Evolutionary conservation across 2,888 invertebrate genomes (phyloP).

Genomic region (Mechanitis mazaeus): DNA sequence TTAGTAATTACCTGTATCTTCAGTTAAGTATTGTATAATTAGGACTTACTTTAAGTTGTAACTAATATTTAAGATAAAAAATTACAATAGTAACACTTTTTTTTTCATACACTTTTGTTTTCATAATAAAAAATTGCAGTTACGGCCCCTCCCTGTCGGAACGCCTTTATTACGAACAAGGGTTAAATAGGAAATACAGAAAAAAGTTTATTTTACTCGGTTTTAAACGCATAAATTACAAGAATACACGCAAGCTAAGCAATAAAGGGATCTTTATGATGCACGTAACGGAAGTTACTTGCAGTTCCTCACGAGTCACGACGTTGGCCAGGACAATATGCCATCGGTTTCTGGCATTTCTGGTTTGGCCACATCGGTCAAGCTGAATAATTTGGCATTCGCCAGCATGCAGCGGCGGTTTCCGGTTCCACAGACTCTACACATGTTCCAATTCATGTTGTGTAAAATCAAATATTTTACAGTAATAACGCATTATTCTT

Average conservation of each 20-base stretch:
- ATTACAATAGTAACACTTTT: too few species aligned
- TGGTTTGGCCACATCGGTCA: too few species aligned
- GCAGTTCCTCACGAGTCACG: constrained; percentile 38
- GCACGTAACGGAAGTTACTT: constrained; percentile 43
- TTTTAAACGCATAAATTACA: constrained; percentile 49
- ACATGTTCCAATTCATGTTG: constrained; percentile 33
- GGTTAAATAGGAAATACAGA: constrained; percentile 25
- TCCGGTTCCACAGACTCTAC: constrained; percentile 31
- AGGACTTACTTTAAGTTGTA: too few species aligned
- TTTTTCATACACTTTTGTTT: too few species aligned
- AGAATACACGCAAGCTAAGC: constrained; percentile 42
- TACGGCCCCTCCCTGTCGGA: background rate
- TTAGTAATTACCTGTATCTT: too few species aligned
- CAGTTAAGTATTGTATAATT: too few species aligned
- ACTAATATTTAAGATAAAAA: too few species aligned
- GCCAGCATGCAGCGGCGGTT: constrained; percentile 47
- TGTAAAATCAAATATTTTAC: constrained; percentile 2
- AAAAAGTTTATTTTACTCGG: constrained; percentile 33
- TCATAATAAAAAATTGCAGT: background rate
- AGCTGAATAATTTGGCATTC: too few species aligned
- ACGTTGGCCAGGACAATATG: constrained; percentile 47
- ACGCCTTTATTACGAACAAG: too few species aligned
- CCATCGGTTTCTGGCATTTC: constrained; percentile 26
- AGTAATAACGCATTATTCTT: too few species aligned
- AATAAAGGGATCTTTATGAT: constrained; percentile 62